phyloP scores from a whole-genome alignment of 2,888 invertebrate species.

The Cenopis cana region DNA sequence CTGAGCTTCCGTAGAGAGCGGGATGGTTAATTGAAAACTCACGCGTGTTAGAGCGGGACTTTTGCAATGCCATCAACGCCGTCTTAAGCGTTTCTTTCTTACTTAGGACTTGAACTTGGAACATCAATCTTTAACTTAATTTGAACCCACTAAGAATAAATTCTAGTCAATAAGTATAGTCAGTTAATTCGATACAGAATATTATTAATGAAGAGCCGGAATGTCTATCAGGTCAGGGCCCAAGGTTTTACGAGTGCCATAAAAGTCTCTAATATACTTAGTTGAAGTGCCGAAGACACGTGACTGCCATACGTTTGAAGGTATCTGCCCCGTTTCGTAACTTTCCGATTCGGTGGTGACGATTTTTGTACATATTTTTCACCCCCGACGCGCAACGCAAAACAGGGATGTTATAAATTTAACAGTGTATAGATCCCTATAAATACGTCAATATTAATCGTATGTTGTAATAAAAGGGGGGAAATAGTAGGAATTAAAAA shows the following conservation, averaged over 20 bases:
- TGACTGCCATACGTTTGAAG: constrained; percentile 52
- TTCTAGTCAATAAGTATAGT: constrained; percentile 15
- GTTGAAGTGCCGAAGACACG: constrained; percentile 52
- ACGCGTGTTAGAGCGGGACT: no score
- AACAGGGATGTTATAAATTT: no score
- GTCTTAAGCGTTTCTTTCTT: no score
- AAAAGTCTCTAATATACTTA: constrained; percentile 68
- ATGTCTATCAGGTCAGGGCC: constrained; percentile 37
- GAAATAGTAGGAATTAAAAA: no score
- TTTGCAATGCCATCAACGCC: no score
- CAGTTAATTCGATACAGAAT: constrained; percentile 32
- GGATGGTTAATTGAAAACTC: no score
- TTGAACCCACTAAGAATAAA: not conserved
- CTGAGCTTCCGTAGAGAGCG: no score
- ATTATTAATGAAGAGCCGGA: constrained; percentile 20
- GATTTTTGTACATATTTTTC: not conserved
- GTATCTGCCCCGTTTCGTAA: constrained; percentile 3
- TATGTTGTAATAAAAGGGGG: no score
- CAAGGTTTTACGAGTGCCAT: constrained; percentile 62
- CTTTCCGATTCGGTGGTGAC: constrained; percentile 10
- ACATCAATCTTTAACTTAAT: not conserved
- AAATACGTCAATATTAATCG: no score
- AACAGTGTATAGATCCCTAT: no score
- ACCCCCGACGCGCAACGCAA: no score
- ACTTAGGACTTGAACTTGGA: no score